Evolutionary conservation across 2,113 vertebrate genomes (phyloP).

Genomic region (Nymphicus hollandicus): DNA sequence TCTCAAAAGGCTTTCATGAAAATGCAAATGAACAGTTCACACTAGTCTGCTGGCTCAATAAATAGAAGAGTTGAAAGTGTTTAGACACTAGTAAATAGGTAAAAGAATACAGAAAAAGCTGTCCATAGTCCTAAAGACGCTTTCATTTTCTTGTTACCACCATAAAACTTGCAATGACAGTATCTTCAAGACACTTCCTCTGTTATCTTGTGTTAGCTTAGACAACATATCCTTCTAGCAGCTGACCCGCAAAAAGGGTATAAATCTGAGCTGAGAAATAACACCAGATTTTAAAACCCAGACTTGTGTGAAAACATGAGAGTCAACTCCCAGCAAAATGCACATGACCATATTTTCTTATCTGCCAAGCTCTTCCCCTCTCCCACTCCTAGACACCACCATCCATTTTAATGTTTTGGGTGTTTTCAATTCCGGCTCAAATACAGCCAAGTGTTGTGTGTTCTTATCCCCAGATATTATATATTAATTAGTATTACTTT

Average conservation of each 20-base stretch:
- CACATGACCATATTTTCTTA: not conserved
- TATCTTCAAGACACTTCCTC: not conserved
- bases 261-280: not conserved
- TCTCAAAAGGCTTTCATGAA: constrained; percentile 33
- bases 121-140: not conserved
- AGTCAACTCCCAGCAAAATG: not conserved
- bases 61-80: not conserved
- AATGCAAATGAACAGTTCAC: constrained; percentile 44
- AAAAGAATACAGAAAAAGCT: not conserved
- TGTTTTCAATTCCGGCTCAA: not conserved
- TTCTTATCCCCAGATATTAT: not conserved
- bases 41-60: constrained; percentile 20
- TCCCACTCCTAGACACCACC: not conserved
- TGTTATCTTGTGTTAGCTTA: not conserved
- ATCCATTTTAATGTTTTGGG: not conserved
- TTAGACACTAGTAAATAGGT: not conserved
- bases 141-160: not conserved
- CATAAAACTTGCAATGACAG: not conserved
- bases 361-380: not conserved
- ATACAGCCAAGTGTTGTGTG: not conserved
- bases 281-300: not conserved
- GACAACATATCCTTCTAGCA: not conserved
- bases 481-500: not conserved
- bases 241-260: not conserved
- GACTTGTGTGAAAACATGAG: not conserved